Evolutionary conservation across 2,888 invertebrate genomes (phyloP).

Genomic region (Drosophila mercatorum): DNA sequence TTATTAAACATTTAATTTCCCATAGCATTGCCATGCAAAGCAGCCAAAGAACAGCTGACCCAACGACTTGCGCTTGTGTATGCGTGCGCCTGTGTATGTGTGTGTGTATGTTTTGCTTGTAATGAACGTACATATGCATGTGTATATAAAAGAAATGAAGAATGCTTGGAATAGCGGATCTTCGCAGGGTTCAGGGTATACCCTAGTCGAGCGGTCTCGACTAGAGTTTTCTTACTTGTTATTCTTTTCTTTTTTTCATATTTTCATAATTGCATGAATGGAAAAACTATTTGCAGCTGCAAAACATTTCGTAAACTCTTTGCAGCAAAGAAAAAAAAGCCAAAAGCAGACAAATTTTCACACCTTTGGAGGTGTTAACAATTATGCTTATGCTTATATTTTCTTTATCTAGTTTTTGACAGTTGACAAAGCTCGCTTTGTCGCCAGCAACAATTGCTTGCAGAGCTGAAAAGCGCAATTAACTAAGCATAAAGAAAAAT

Average conservation of each 20-base stretch:
- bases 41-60: no score
- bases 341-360: slow-evolving; percentile 2
- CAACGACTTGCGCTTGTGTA: no score
- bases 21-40: no score
- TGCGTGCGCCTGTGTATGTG: no score
- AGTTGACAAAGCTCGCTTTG: background rate
- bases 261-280: slow-evolving; percentile 13
- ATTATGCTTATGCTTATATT: background rate
- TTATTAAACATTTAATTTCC: no score
- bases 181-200: no score
- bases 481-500: background rate
- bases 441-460: background rate
- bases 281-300: slow-evolving; percentile 38
- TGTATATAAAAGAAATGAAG: no score
- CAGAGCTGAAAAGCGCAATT: background rate
- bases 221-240: no score
- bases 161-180: no score
- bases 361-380: slow-evolving; percentile 18
- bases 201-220: no score
- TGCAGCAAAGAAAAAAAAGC: slow-evolving; percentile 21
- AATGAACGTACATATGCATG: no score
- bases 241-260: background rate
- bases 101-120: no score
- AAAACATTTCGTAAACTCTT: slow-evolving; percentile 22
- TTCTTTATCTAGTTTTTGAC: background rate